Evolutionary conservation across 2,113 vertebrate genomes (phyloP).

Genomic region (Psettodes erumei): DNA sequence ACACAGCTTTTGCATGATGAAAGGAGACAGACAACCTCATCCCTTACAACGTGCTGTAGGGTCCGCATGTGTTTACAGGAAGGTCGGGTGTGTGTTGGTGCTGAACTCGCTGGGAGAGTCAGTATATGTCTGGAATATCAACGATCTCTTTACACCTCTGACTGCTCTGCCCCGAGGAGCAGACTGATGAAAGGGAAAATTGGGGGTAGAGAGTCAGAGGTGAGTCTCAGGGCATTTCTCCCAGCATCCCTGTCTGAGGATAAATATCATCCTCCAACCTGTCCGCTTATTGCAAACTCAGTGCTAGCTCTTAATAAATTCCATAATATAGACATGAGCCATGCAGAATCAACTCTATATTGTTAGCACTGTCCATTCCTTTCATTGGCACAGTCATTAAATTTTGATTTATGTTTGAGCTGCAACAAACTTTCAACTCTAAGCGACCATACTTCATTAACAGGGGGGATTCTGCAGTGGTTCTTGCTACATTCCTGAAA

Average conservation of each 20-base stretch:
- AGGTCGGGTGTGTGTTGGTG: background rate
- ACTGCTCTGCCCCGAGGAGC: conserved; percentile 41
- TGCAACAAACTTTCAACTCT: background rate
- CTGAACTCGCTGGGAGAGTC: conserved; percentile 20
- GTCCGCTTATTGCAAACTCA: conserved; percentile 20
- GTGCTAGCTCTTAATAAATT: background rate
- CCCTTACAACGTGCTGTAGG: background rate
- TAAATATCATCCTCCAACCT: conserved; percentile 29
- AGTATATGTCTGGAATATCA: conserved; percentile 47
- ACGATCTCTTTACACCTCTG: conserved; percentile 44
- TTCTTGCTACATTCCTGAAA: background rate
- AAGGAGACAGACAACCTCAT: background rate
- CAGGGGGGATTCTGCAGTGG: background rate
- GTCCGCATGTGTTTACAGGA: conserved; percentile 9
- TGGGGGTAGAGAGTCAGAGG: conserved; percentile 36
- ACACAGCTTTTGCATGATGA: background rate
- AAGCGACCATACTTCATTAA: background rate
- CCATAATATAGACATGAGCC: background rate
- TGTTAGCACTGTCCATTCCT: background rate
- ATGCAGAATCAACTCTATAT: conserved; percentile 5
- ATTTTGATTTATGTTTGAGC: conserved; percentile 1
- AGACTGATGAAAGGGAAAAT: conserved; percentile 50
- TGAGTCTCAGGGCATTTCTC: conserved; percentile 38
- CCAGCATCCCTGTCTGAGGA: conserved; percentile 14
- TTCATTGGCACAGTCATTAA: background rate